phyloP scores from a whole-genome alignment of 2,888 invertebrate genomes.

The Melangyna quadrimaculata region DNA sequence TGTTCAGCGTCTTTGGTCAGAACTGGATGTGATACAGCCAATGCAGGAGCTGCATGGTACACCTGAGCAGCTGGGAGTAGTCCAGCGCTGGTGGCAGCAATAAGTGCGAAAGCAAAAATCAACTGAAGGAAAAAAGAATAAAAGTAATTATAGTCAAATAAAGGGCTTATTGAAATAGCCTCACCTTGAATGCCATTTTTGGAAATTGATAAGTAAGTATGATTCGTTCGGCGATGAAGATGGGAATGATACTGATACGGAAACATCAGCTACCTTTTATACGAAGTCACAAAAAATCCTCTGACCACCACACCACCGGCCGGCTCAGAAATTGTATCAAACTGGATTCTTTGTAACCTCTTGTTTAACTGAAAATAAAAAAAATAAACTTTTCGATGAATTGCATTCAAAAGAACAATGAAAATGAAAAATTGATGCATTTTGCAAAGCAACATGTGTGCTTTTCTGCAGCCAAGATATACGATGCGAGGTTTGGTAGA shows the following conservation, averaged over 20 bases:
- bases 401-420: constrained; percentile 33
- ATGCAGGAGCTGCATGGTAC: constrained; percentile 61
- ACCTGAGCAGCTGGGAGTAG: constrained; percentile 48
- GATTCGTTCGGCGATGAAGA: constrained; percentile 13
- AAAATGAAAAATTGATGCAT: constrained; percentile 37
- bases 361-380: neutral
- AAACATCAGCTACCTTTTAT: constrained; percentile 44
- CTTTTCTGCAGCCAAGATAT: neutral
- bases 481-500: neutral
- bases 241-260: constrained; percentile 40
- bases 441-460: constrained; percentile 17
- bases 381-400: constrained; percentile 23
- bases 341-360: constrained; percentile 39
- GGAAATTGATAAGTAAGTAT: constrained; percentile 43
- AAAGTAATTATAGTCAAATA: neutral
- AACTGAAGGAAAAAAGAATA: constrained; percentile 64
- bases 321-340: constrained; percentile 40
- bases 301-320: neutral
- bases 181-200: constrained; percentile 77
- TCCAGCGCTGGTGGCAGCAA: constrained; percentile 75
- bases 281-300: neutral
- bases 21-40: constrained; percentile 66
- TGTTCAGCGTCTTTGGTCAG: constrained; percentile 71
- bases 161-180: neutral
- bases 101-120: constrained; percentile 74